These are phyloP conservation scores for Oryctes rhinoceros DNA, from an alignment of 1,140 invertebrate species.

Conservation along the genomic window DNA sequence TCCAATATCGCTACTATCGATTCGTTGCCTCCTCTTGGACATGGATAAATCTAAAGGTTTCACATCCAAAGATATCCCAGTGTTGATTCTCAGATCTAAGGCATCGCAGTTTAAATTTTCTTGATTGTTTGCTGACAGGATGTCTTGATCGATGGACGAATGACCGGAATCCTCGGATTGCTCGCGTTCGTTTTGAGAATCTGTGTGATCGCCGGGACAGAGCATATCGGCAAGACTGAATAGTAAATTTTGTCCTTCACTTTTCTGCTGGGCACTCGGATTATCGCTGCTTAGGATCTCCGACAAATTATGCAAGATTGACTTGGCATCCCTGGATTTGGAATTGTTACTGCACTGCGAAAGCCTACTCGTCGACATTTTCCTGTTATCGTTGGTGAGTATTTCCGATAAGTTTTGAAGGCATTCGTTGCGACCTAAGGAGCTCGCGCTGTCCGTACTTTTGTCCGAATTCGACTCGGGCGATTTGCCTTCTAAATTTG, in stretches of 20 bases:
- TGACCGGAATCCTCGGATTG: constrained; percentile 45
- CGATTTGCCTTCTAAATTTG: neutral
- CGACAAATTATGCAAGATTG: constrained; percentile 43
- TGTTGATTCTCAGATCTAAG: constrained; percentile 42
- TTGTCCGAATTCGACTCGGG: neutral
- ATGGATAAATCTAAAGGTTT: constrained; percentile 45
- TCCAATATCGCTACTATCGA: constrained; percentile 11
- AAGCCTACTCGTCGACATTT: constrained; percentile 6
- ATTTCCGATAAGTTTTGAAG: constrained; percentile 14
- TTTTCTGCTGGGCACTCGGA: constrained; percentile 42
- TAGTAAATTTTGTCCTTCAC: constrained; percentile 45
- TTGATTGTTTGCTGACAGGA: constrained; percentile 38
- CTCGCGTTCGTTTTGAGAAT: constrained; percentile 13
- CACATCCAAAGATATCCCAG: constrained; percentile 28
- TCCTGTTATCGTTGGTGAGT: neutral
- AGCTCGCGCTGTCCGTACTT: neutral
- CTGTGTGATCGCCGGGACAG: constrained; percentile 4
- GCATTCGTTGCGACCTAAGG: neutral
- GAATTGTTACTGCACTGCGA: constrained; percentile 24
- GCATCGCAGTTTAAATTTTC: constrained; percentile 40
- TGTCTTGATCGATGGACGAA: constrained; percentile 46
- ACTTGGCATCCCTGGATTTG: constrained; percentile 40
- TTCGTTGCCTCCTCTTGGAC: constrained; percentile 35
- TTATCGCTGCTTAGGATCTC: constrained; percentile 44
- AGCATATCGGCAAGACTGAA: constrained; percentile 44